Evolutionary conservation across 2,797 vertebrate species (phyloP), one percentile per base, ranked within the genome.

Genomic region (Sebastes jordani): DNA sequence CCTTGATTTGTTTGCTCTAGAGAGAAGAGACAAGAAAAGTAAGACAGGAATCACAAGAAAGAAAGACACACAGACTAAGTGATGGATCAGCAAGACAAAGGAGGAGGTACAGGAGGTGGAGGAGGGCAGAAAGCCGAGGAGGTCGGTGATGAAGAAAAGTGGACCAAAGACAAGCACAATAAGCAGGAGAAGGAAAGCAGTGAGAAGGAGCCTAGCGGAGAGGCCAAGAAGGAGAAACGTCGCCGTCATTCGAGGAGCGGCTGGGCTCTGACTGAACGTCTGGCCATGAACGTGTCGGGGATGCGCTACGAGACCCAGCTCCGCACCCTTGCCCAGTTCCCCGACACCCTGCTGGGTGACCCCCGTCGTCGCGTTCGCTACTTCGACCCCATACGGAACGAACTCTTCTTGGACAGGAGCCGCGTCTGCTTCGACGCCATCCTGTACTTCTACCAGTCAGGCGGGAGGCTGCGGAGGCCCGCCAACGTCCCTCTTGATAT

Each of bases 401-500:
- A 99, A 76, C 96, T 97, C 4, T 99, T 99, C 93, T 95, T 99
- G 86, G 98, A 99, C 92, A 94, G 98, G 0, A 98, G 97, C 85
- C 95, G 97, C 20, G 93, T 95, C 75, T 97, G 97, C 91, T 99
- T 99, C 42, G 98, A 99, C 9, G 97, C 98, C 59, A 97, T 98
- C 90, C 95, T 99, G 20, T 98, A 98, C 90, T 99, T 98, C 81
- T 99, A 99, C 91, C 98, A 99, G 83, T 98, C 97, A 0, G 98
- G 98, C 0, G 98, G 98, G 0, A 88, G 98, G 10, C 94, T 99
- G 38, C 89, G 98, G 1, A 81, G 98, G 1, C 98, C 98, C 0
- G 93, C 97, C 54, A 97, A 97, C 49, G 94, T 99, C 25, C 97
- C 98, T 0, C 86, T 98, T 62, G 98, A 99, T 49, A 94, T 99